These are phyloP conservation scores for Girardinichthys multiradiatus DNA, from an alignment of 2,113 vertebrate species.

Conservation along the genomic window DNA sequence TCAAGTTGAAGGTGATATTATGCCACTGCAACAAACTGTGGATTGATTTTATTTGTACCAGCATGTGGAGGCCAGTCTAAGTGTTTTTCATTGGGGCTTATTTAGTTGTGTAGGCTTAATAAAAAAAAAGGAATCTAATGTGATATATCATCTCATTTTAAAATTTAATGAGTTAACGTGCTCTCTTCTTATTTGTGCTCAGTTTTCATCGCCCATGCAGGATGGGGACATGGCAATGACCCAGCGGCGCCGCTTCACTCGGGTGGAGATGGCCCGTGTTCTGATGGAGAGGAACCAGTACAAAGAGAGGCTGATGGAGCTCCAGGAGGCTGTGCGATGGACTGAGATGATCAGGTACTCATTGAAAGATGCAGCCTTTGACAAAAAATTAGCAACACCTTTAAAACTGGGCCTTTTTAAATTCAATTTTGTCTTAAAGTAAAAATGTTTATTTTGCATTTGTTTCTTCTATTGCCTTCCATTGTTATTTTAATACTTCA, in stretches of 20 bases:
- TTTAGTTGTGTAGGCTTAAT: background rate
- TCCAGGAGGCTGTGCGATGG: constrained; percentile 98
- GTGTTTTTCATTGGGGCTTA: too few species aligned
- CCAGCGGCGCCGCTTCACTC: constrained; percentile 92
- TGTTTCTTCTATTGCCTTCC: background rate
- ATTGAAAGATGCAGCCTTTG: background rate
- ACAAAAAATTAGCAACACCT: background rate
- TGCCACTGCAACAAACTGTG: too few species aligned
- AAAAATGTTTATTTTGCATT: background rate
- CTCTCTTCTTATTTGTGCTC: background rate
- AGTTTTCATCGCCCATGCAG: constrained; percentile 88
- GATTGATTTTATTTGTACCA: too few species aligned
- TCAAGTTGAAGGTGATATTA: too few species aligned
- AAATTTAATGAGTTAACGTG: background rate
- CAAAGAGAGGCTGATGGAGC: constrained; percentile 97
- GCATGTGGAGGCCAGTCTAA: too few species aligned
- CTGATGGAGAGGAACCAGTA: constrained; percentile 99
- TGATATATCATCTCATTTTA: background rate
- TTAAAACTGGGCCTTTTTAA: too few species aligned
- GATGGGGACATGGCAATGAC: constrained; percentile 94
- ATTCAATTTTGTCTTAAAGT: background rate
- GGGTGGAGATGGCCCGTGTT: constrained; percentile 97
- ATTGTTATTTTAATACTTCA: background rate
- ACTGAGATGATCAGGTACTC: constrained; percentile 91
- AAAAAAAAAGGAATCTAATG: background rate